A percentile compares a stretch with the other conserved stretches of the same genome.
Evolutionary conservation across 2,888 invertebrate genomes (phyloP).

Genomic region (Philereme transversata): DNA sequence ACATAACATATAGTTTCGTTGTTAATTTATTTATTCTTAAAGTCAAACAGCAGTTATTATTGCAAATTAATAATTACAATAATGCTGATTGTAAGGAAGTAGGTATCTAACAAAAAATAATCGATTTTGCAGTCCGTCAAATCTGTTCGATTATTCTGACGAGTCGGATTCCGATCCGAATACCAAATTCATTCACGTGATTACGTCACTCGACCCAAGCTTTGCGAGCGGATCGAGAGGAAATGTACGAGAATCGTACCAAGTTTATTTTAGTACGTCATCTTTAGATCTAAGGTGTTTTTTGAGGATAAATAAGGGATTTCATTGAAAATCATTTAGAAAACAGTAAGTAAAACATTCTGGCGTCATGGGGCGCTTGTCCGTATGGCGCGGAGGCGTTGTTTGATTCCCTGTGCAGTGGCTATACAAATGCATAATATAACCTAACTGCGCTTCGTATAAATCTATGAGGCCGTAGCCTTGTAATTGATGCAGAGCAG

Average conservation of each 20-base stretch:
- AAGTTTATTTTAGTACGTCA: slow-evolving; percentile 78
- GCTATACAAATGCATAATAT: slow-evolving; percentile 81
- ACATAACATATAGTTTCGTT: too few relatives aligned
- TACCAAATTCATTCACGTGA: slow-evolving; percentile 30
- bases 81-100: too few relatives aligned
- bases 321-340: slow-evolving; percentile 53
- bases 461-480: slow-evolving; percentile 74
- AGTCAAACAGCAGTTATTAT: too few relatives aligned
- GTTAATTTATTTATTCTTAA: too few relatives aligned
- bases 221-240: slow-evolving; percentile 61
- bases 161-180: neutral
- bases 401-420: slow-evolving; percentile 75
- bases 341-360: slow-evolving; percentile 69
- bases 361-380: slow-evolving; percentile 43
- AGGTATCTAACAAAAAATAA: too few relatives aligned
- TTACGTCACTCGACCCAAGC: slow-evolving; percentile 73
- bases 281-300: slow-evolving; percentile 66
- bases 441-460: slow-evolving; percentile 77
- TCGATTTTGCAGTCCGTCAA: too few relatives aligned
- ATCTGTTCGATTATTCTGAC: neutral
- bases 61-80: too few relatives aligned
- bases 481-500: slow-evolving; percentile 72
- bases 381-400: slow-evolving; percentile 64
- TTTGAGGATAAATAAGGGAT: slow-evolving; percentile 54
- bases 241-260: slow-evolving; percentile 74